phyloP scores from a whole-genome alignment of 2,797 vertebrate genomes.

The Crotalus adamanteus region DNA sequence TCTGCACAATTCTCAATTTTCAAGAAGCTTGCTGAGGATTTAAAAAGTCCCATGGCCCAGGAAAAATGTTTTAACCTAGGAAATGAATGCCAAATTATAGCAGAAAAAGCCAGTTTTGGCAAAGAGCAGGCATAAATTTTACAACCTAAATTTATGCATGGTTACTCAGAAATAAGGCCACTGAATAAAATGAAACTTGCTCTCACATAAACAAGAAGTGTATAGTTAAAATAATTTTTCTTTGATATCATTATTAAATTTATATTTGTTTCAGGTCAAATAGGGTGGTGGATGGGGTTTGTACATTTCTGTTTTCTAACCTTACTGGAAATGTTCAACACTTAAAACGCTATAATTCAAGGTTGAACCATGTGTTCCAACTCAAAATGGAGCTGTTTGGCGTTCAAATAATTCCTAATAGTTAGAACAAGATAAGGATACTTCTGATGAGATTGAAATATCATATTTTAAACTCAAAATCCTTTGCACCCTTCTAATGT shows the following conservation, averaged over 20 bases:
- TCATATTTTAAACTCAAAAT: not conserved
- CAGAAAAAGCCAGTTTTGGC: not conserved
- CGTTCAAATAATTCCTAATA: not conserved
- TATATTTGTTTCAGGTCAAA: not conserved
- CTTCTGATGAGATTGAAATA: not conserved
- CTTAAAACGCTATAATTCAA: not conserved
- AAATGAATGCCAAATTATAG: not conserved
- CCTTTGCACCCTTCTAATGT: not conserved
- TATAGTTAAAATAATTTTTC: not conserved
- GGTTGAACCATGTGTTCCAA: not conserved
- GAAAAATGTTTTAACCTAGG: not conserved
- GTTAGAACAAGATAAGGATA: not conserved
- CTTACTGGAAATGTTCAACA: not conserved
- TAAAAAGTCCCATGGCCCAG: not conserved
- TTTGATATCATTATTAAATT: not conserved
- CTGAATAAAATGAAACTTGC: not conserved
- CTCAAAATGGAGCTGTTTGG: not conserved
- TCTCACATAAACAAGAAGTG: not conserved
- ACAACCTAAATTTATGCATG: not conserved
- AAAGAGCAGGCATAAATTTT: not conserved
- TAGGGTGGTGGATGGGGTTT: not conserved
- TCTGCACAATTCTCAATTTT: not conserved
- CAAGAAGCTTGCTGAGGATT: not conserved
- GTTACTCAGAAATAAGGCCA: not conserved
- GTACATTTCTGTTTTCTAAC: not conserved